Evolutionary conservation across 2,888 invertebrate species (phyloP), one percentile per base, ranked within the genome.

Genomic region (Apodemia mormo): DNA sequence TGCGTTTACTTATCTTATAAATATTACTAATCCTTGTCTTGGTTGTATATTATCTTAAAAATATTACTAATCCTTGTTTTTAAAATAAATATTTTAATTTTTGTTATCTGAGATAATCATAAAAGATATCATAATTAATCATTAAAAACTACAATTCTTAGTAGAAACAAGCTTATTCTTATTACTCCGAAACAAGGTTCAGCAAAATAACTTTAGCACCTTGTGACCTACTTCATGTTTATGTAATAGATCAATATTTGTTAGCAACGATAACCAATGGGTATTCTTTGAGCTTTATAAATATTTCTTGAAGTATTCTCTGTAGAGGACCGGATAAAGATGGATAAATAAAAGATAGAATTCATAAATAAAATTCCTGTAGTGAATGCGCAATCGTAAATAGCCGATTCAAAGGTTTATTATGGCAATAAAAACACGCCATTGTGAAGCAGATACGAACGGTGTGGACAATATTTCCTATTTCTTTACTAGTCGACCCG

Each of bases 241-340:
- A 33, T 61, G 61, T 61, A 61, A 61, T 33, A 61, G 61, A 61
- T 61, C 61, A 61, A 61, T 61, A 61, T 61, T 61, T 61, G 61
- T 61, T 61, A 61, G 61, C 61, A 61, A 61, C 61, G 61, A 61
- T 33, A 61, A 30, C 22, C 8, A 29, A 61, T 33, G 12, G 61
- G 1, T 30, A 49, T 33, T 61, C 30, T 30, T 58, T 61, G 10
- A 14, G 33, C 61, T 61, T 61, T 33, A 33, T 30, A 30, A 10
- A 33, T 64, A 64, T n/a, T 61, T 61, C 61, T 64, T 37, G 6
- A 64, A 37, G 61, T 14, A 64, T 64, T 64, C 33, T 12, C 61
- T 7, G 37, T n/a, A 64, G 37, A 64, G n/a, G 14, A 7, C 14
- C 37, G n/a, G 33, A 64, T 33, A 61, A 30, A 61, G 33, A 33